These are phyloP conservation scores for Oxygymnocypris stewartii DNA, from an alignment of 2,113 vertebrate species.

Conservation along the genomic window DNA sequence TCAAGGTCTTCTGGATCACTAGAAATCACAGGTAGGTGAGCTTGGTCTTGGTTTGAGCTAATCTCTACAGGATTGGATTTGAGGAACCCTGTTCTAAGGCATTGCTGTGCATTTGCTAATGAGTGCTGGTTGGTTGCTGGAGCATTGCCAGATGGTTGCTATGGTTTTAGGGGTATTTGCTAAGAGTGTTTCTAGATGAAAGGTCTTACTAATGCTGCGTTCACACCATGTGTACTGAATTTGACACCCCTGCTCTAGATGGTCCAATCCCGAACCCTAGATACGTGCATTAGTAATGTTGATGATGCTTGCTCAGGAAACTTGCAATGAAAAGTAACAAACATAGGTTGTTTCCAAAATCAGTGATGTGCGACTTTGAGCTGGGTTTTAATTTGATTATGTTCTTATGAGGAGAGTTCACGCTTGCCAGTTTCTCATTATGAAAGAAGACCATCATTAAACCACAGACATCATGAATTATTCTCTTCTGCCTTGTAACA, in stretches of 20 bases:
- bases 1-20: too few species aligned
- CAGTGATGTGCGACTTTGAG: not conserved
- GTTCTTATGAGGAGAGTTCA: not conserved
- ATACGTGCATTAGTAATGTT: not conserved
- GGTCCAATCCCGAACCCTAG: not conserved
- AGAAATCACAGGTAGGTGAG: too few species aligned
- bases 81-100: not conserved
- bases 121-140: not conserved
- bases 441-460: constrained; percentile 15
- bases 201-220: too few species aligned
- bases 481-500: constrained; percentile 28
- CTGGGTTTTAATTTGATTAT: constrained; percentile 22
- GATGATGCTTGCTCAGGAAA: not conserved
- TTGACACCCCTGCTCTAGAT: not conserved
- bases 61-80: not conserved
- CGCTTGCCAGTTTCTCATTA: constrained; percentile 26
- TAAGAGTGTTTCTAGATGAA: not conserved
- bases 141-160: not conserved
- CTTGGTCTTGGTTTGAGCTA: not conserved
- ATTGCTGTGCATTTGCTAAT: not conserved
- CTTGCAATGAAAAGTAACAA: not conserved
- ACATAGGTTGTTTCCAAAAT: not conserved
- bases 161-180: not conserved
- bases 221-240: not conserved
- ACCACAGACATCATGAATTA: constrained; percentile 32